Percentiles rank a stretch among this genome's conserved stretches.
Evolutionary conservation across 2,113 vertebrate genomes (phyloP).

Genomic region (Vulpes ferrilata): DNA sequence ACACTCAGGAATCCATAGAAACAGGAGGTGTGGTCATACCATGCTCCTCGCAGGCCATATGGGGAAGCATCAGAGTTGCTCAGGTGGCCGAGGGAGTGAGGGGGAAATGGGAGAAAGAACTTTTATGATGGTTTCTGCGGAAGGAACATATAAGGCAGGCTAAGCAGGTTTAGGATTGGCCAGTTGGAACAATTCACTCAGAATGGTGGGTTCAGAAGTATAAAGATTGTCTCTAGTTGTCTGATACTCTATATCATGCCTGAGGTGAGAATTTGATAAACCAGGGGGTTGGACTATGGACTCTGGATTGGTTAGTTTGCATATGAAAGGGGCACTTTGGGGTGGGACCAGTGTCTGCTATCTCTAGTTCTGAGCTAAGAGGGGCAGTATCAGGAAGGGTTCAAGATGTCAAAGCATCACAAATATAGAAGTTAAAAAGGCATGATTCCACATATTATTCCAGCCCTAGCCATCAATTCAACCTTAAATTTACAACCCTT

Average conservation of each 20-base stretch:
- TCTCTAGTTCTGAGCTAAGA: neutral
- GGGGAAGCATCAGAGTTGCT: neutral
- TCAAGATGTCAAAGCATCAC: neutral
- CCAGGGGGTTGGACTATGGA: fast-evolving
- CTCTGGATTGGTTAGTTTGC: neutral
- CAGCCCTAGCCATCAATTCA: neutral
- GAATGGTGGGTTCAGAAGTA: neutral
- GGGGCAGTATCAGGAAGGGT: neutral
- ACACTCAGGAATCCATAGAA: neutral
- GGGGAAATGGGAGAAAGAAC: neutral
- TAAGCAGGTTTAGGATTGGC: neutral
- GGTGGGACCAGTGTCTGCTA: neutral
- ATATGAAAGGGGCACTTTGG: neutral
- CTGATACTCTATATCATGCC: too few relatives aligned
- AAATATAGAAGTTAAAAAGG: neutral
- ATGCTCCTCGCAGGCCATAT: fast-evolving
- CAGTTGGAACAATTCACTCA: too few relatives aligned
- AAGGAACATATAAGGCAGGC: too few relatives aligned
- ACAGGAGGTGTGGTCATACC: neutral
- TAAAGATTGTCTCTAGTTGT: neutral
- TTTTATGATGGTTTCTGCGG: neutral
- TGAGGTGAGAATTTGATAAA: neutral
- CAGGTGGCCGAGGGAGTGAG: neutral
- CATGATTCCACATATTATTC: neutral
- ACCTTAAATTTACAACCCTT: neutral